Percentiles rank a stretch among this genome's conserved stretches.
phyloP scores from a whole-genome alignment of 2,113 vertebrate genomes.

The Nothobranchius kuhntae region DNA sequence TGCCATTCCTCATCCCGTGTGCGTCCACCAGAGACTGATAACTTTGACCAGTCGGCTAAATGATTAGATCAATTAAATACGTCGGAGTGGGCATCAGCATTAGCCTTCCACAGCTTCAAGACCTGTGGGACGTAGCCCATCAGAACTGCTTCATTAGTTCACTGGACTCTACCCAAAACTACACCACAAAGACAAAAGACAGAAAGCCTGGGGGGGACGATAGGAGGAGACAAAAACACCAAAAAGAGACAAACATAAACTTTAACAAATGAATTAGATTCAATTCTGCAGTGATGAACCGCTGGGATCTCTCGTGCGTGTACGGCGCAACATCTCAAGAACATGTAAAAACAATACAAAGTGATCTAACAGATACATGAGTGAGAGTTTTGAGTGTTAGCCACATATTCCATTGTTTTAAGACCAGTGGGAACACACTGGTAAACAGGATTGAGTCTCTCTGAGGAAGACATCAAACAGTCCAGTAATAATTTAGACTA shows the following conservation, averaged over 20 bases:
- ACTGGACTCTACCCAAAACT: slow-evolving; percentile 72
- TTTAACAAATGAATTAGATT: slow-evolving; percentile 64
- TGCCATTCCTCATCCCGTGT: slow-evolving; percentile 65
- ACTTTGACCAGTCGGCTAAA: slow-evolving; percentile 76
- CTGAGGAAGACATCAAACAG: slow-evolving; percentile 71
- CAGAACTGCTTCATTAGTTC: slow-evolving; percentile 76
- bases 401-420: slow-evolving; percentile 69
- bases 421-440: slow-evolving; percentile 61
- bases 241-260: slow-evolving; percentile 37
- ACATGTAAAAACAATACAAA: slow-evolving; percentile 73
- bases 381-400: slow-evolving; percentile 72
- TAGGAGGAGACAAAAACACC: slow-evolving; percentile 14
- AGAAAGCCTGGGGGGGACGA: slow-evolving; percentile 39
- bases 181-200: slow-evolving; percentile 63
- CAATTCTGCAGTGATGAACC: slow-evolving; percentile 50
- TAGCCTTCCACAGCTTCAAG: slow-evolving; percentile 54
- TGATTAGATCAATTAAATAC: slow-evolving; percentile 80
- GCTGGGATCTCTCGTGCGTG: slow-evolving; percentile 71
- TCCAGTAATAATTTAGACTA: slow-evolving; percentile 74
- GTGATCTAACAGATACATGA: slow-evolving; percentile 73
- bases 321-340: slow-evolving; percentile 66
- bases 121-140: slow-evolving; percentile 72
- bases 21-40: slow-evolving; percentile 72
- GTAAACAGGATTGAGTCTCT: slow-evolving; percentile 60
- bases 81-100: slow-evolving; percentile 68